Evolutionary conservation across 2,113 vertebrate genomes (phyloP), one percentile per base, ranked within the genome.

Genomic region (Petrocephalus microphthalmus): DNA sequence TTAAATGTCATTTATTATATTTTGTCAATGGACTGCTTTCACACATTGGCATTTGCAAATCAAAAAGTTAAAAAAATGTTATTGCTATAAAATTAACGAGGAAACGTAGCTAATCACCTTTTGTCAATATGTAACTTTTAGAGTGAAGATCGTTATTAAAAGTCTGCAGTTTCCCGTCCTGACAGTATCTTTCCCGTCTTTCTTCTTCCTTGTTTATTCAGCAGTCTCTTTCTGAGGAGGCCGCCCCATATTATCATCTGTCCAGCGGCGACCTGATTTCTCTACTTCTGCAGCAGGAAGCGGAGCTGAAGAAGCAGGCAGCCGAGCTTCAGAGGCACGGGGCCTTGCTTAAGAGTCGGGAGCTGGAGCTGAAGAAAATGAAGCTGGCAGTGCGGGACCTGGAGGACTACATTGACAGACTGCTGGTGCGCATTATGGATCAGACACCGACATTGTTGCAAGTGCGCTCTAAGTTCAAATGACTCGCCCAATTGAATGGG

Each of bases 341-440:
- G 54, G 92, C 91, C 0, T 89, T 95, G 92, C 92, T 95, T 91
- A 92, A 93, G 71, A 95, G 95, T 78, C 94, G 94, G 1, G 95
- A 96, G 54, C 71, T 92, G 0, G 98, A 99, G 92, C 94, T 99
- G 89, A 96, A 95, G 92, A 97, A 95, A 94, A 95, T 97, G 89
- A 97, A 97, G 2, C 91, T 94, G 60, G 96, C 97, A n/a, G 96
- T 99, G 87, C 96, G 94, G 0, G 98, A 99, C 85, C 94, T 99
- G 92, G 98, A 99, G 94, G 96, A 97, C 93, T 99, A 99, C 94
- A 99, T 99, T 0, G 98, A 99, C 95, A 96, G 96, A 89, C 96
- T 99, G 89, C 93, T 99, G 91, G 95, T 99, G 92, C 96, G 97
- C 89, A 98, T 99, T 94, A 99, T 99, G 95, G 98, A 99, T 90